phyloP scores from a whole-genome alignment of 2,797 vertebrate species.

The Alosa sapidissima region DNA sequence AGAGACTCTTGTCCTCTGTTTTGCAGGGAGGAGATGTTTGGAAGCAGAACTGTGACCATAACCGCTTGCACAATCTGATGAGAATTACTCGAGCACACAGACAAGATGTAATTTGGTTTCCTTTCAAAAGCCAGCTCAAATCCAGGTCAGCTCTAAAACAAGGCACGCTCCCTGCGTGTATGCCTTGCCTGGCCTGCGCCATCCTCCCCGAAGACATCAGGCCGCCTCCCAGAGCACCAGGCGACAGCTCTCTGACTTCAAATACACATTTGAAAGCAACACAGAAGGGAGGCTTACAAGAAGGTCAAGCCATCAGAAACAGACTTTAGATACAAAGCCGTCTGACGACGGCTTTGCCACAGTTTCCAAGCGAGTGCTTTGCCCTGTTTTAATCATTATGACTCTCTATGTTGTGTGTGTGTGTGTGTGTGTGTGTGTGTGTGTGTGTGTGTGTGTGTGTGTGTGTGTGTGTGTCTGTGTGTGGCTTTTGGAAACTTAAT shows the following conservation, averaged over 20 bases:
- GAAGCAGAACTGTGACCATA: constrained; percentile 46
- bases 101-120: constrained; percentile 52
- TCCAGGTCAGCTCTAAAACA: constrained; percentile 51
- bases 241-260: neutral
- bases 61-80: constrained; percentile 45
- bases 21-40: no score
- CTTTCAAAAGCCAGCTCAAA: constrained; percentile 49
- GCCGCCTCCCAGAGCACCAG: neutral
- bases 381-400: neutral
- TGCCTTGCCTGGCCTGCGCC: neutral
- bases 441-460: neutral
- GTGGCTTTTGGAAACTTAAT: constrained; percentile 42
- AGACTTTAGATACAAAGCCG: neutral
- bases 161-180: constrained; percentile 22
- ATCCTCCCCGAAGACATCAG: constrained; percentile 41
- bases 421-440: constrained; percentile 9
- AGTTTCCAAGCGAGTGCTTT: neutral
- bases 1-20: no score
- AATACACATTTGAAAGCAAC: constrained; percentile 1
- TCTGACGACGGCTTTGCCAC: neutral
- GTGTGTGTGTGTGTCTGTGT: neutral
- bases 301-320: constrained; percentile 37
- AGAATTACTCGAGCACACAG: constrained; percentile 48
- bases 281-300: constrained; percentile 30
- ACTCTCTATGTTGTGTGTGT: neutral